Conservation (phyloP, 2,797 vertebrate species). For the Momotus momota region DNA sequence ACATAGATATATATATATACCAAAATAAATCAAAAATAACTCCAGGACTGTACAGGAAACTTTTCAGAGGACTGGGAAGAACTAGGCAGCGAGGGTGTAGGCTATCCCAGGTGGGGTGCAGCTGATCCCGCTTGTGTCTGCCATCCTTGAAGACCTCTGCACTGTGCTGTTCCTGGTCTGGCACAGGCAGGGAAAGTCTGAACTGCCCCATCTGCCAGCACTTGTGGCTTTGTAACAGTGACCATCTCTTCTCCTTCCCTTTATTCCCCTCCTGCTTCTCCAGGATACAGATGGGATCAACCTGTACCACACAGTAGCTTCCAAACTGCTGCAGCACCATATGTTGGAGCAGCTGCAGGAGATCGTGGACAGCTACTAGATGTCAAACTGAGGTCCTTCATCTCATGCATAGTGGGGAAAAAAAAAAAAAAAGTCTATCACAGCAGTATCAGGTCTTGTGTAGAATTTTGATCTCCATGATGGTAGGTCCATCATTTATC, state of each 20-base stretch:
- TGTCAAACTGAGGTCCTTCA: background rate
- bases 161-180: background rate
- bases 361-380: background rate
- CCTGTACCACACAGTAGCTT: background rate
- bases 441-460: background rate
- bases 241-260: background rate
- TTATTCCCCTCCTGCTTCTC: background rate
- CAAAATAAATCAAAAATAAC: background rate
- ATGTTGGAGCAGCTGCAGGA: background rate
- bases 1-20: background rate
- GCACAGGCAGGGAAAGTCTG: background rate
- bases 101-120: background rate
- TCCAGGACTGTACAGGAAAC: background rate
- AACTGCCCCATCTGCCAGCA: background rate
- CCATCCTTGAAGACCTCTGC: background rate
- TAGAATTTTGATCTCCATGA: background rate
- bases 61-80: background rate
- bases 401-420: background rate
- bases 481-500: background rate
- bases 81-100: background rate
- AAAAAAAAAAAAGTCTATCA: background rate
- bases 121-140: background rate
- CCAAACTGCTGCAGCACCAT: background rate
- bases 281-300: background rate
- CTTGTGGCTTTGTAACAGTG: background rate